Evolutionary conservation across 1,140 invertebrate genomes (phyloP).

Genomic region (Brachionus calyciflorus): DNA sequence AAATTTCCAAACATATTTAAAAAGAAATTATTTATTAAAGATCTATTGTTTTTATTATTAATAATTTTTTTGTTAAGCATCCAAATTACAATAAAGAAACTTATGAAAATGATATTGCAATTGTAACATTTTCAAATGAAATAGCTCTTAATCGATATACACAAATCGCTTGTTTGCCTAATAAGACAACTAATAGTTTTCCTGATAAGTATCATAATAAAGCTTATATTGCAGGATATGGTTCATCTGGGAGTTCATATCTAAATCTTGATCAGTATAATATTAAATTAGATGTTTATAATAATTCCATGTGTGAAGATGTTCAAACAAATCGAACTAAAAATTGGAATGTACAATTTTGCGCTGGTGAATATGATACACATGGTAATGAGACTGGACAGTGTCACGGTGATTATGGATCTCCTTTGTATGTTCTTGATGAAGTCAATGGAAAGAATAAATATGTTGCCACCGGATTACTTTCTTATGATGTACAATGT

Average conservation of each 20-base stretch:
- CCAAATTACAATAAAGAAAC: not conserved
- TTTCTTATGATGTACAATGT: constrained; percentile 11
- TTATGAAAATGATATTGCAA: constrained; percentile 14
- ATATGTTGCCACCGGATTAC: constrained; percentile 16
- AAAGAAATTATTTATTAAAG: too few species aligned
- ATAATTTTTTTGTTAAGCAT: constrained; percentile 1
- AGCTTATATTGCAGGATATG: constrained; percentile 16
- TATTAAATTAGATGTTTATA: not conserved
- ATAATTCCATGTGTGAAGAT: constrained; percentile 25
- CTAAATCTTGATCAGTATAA: not conserved
- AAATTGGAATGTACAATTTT: constrained; percentile 42
- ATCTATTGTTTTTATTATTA: too few species aligned
- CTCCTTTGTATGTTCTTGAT: not conserved
- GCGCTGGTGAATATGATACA: constrained; percentile 4
- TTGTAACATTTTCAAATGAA: not conserved
- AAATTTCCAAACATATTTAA: too few species aligned
- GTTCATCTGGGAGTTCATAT: not conserved
- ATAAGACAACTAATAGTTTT: not conserved
- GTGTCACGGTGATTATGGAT: constrained; percentile 35
- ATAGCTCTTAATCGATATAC: not conserved
- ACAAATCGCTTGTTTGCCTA: constrained; percentile 20
- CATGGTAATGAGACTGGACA: not conserved
- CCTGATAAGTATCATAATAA: not conserved
- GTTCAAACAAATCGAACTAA: not conserved
- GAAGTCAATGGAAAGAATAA: not conserved